Evolutionary conservation across 30 jellyfish, hydroid and myxozoan species (phyloP).

Genomic region (Clytia hemisphaerica): DNA sequence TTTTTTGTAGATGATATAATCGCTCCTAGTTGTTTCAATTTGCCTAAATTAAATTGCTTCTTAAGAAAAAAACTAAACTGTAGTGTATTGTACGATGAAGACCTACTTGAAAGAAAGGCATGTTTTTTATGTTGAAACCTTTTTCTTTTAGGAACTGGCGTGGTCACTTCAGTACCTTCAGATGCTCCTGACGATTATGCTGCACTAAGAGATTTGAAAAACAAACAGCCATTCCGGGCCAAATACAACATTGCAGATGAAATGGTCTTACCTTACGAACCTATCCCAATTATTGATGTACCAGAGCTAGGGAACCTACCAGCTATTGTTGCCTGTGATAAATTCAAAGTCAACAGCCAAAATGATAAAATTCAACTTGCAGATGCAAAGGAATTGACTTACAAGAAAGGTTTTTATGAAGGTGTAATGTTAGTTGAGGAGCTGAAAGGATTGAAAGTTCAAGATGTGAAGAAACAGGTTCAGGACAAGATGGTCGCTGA

Average conservation of each 20-base stretch:
- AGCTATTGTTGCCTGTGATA: slow-evolving; percentile 86
- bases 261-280: slow-evolving; percentile 92
- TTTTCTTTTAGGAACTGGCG: slow-evolving; percentile 84
- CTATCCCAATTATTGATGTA: slow-evolving; percentile 83
- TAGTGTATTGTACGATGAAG: no score
- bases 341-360: slow-evolving; percentile 89
- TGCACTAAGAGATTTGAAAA: slow-evolving; percentile 86
- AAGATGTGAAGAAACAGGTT: slow-evolving; percentile 84
- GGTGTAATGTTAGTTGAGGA: slow-evolving; percentile 83
- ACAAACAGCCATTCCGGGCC: slow-evolving; percentile 85
- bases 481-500: slow-evolving; percentile 57
- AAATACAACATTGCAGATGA: slow-evolving; percentile 81
- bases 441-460: slow-evolving; percentile 74
- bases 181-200: slow-evolving; percentile 99
- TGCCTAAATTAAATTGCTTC: no score
- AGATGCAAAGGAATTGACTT: slow-evolving; percentile 89
- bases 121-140: neutral
- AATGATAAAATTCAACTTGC: slow-evolving; percentile 82
- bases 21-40: no score
- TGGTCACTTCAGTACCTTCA: slow-evolving; percentile 98
- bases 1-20: no score
- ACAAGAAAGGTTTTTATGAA: slow-evolving; percentile 88
- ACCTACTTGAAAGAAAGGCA: no score
- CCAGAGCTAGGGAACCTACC: slow-evolving; percentile 90
- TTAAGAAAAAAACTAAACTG: no score